Conservation (phyloP, 1,140 invertebrate species). For the Drosophila nikananu region DNA sequence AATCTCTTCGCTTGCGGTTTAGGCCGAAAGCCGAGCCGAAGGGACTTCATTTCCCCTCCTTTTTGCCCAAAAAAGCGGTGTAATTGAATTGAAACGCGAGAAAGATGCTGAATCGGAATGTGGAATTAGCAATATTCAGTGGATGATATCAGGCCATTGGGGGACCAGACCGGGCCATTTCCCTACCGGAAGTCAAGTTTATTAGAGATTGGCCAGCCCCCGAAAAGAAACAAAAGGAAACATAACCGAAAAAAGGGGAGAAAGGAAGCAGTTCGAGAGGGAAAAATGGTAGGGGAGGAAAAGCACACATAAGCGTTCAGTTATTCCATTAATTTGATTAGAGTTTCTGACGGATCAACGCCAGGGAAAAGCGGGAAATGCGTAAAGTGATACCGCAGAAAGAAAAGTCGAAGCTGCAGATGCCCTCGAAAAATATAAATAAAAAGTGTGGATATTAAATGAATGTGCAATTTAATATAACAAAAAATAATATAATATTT, state of each 20-base stretch:
- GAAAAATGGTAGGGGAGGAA: constrained; percentile 10
- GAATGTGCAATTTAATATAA: no score
- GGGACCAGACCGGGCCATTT: constrained; percentile 46
- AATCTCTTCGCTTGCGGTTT: constrained; percentile 64
- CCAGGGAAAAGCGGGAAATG: constrained; percentile 28
- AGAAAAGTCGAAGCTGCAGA: background rate
- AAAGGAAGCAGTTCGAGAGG: background rate
- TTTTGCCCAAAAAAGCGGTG: constrained; percentile 15
- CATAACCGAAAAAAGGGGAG: constrained; percentile 13
- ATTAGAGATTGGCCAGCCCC: constrained; percentile 44
- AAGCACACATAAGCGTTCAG: constrained; percentile 57
- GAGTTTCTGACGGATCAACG: constrained; percentile 51
- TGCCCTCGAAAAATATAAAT: constrained; percentile 1
- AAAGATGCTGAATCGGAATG: constrained; percentile 37
- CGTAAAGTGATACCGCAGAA: background rate
- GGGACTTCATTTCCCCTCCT: constrained; percentile 1
- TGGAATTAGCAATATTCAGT: constrained; percentile 24
- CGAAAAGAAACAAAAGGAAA: constrained; percentile 1
- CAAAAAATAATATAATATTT: no score
- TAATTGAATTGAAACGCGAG: constrained; percentile 44
- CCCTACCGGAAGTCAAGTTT: constrained; percentile 63
- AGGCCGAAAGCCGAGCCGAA: constrained; percentile 27
- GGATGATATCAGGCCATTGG: constrained; percentile 19
- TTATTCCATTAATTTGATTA: constrained; percentile 83
- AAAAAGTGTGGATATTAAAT: no score